phyloP scores from a whole-genome alignment of 2,113 vertebrate species.

The Ptyas mucosa region DNA sequence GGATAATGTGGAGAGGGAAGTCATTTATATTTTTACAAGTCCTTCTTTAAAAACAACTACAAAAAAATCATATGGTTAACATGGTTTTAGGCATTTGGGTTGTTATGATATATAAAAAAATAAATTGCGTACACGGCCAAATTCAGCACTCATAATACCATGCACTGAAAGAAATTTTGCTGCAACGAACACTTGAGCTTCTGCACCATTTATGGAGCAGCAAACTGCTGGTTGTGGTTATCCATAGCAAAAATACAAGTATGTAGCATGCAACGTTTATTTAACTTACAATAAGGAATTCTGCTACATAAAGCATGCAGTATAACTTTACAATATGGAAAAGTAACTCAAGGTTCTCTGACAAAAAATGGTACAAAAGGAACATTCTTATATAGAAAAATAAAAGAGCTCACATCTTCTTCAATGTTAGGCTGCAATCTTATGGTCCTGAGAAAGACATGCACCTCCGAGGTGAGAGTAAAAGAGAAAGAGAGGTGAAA shows the following conservation, averaged over 20 bases:
- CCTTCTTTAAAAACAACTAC: not conserved
- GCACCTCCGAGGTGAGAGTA: not conserved
- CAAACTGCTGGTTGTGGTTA: not conserved
- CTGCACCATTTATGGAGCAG: not conserved
- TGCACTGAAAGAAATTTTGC: not conserved
- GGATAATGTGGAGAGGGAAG: not conserved
- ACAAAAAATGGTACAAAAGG: not conserved
- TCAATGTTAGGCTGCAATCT: not conserved
- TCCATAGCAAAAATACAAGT: not conserved
- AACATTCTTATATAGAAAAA: not conserved
- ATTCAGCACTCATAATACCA: not conserved
- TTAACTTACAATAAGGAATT: not conserved
- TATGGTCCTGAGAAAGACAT: not conserved
- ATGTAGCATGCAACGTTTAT: not conserved
- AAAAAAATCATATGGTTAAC: not conserved
- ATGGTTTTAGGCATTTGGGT: not conserved
- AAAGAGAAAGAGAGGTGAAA: not conserved
- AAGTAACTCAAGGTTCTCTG: not conserved
- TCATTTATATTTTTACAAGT: not conserved
- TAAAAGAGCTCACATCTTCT: not conserved
- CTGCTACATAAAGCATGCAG: not conserved
- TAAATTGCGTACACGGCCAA: not conserved
- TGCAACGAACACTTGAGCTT: not conserved
- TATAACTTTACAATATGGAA: not conserved
- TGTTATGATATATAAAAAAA: slow-evolving; percentile 5